Base-by-base conservation (phyloP, 2,797 vertebrate species). In the Crossoptilon crossoptilon region DNA sequence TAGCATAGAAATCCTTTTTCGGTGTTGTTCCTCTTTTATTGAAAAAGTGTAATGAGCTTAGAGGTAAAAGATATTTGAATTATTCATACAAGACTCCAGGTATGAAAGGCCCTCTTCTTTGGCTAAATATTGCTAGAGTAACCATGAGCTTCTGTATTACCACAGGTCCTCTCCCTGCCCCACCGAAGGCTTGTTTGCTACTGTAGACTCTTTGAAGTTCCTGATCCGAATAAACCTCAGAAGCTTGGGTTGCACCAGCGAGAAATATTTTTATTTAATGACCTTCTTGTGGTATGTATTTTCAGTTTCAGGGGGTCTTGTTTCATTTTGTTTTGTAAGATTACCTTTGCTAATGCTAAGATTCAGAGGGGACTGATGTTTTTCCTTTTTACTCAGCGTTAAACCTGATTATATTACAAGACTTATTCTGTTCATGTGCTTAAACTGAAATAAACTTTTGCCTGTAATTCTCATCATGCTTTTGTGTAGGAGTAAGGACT, bases 231-330 rank as follows among this genome's bases (percentile, higher is more conserved):
- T 96, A 99, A 99, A 97, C 99, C 99, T 56, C 99, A 99, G 95
- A 99, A 99, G 91, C 97, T 99, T 83, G 99, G 99, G 41, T 97
- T 99, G 78, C 99, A 99, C 96, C 99, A 99, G 96, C 97, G 99
- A 95, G 99, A 99, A 97, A 99, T 99, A 97, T 99, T 99, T 98
- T 98, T 99, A 77, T 99, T 99, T 83, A 99, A 99, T 51, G 99
- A 99, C 96, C 98, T 99, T 67, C 98, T 99, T 5, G 99, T 99
- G 99, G 99, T 99, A 98, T 4, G 98, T 95, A 90, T 75, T 43
- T 91, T 33, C 62, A 70, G 73, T 39, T 67, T 67, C 62, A 43
- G 62, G 13, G 62, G 29, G 62, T 68, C 69, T 84, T 46, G 62
- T 48, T 77, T 43, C 23, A 11, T 21, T 68, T 78, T 58, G 11